Conservation (phyloP, 2,113 vertebrate genomes). For the Cyprinodon variegatus region DNA sequence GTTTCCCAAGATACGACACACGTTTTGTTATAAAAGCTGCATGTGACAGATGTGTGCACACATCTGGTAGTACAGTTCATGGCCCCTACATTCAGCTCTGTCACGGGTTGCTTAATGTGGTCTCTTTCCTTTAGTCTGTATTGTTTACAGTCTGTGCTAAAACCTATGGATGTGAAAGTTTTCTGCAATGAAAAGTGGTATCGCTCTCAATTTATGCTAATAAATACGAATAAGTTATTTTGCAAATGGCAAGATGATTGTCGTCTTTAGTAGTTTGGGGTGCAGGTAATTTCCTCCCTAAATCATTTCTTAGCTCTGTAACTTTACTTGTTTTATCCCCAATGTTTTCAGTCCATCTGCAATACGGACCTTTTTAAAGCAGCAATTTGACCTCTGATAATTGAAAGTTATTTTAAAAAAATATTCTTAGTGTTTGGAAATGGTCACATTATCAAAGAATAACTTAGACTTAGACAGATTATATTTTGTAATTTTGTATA, state of each 20-base stretch:
- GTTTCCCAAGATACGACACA: slow-evolving; percentile 62
- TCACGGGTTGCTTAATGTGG: slow-evolving; percentile 25
- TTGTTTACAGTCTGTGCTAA: not conserved
- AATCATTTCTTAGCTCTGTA: not conserved
- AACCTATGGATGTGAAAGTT: not conserved
- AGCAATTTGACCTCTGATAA: too few species aligned
- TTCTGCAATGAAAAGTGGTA: not conserved
- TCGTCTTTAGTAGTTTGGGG: not conserved
- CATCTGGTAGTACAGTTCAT: slow-evolving; percentile 66
- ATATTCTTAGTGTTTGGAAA: not conserved
- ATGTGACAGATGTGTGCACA: slow-evolving; percentile 52
- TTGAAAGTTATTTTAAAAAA: not conserved
- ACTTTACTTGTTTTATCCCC: not conserved
- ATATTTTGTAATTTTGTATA: too few species aligned
- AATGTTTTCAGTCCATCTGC: not conserved
- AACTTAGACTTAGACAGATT: too few species aligned
- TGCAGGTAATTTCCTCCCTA: not conserved
- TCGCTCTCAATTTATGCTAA: slow-evolving; percentile 23
- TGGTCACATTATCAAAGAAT: too few species aligned
- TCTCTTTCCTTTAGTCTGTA: slow-evolving; percentile 11
- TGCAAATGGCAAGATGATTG: not conserved
- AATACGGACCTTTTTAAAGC: too few species aligned
- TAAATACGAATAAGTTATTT: not conserved
- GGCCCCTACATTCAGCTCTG: slow-evolving; percentile 33
- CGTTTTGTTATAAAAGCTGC: slow-evolving; percentile 33